Base-by-base conservation (phyloP, 2,797 vertebrate genomes). In the Malurus splendens region DNA sequence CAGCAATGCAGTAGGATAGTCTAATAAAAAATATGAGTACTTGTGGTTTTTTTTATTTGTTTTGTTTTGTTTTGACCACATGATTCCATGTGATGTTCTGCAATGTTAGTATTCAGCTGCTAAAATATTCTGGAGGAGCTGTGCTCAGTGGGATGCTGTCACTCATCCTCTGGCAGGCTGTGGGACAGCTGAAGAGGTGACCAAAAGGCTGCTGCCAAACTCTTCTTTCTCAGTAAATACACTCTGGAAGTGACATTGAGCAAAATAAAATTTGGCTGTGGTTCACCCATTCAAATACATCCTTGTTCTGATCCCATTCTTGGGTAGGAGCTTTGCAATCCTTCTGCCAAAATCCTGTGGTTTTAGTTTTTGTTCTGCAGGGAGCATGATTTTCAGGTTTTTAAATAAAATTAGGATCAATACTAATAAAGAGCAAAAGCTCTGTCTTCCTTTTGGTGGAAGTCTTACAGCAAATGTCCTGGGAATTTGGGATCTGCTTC, bases 81-180 rank as follows among this genome's bases (percentile, higher is more conserved):
- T 36, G 23, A 9, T 41, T 45, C 42, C 65, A 11, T 27, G 81
- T 57, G 65, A 36, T 80, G 50, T 15, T 80, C 24, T 55, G 59
- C 39, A 75, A 19, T 4, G 27, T 59, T 48, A 24, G 50, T 22
- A 9, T 59, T 65, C 27, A 75, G 62, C 75, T 75, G 56, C 62
- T 78, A 18, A 86, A 65, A 68, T 65, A 32, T 17, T 84, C 55
- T 84, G 62, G 44, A 36, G 28, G 81, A 50, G 66, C 66, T 67
- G 28, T 25, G 59, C 74, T 68, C 28, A 1, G 59, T 73, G 52
- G 75, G 78, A 27, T 88, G 81, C 42, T 75, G 77, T 54, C 67
- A 27, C 52, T 65, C 15, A 8, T 32, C 41, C 71, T 23, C 2
- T 27, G 36, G 47, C 54, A 41, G 62, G 30, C 25, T 68, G 60